A percentile compares a stretch with the other conserved stretches of the same genome.
phyloP scores from a whole-genome alignment of 1,140 invertebrate species.

The Mya arenaria region DNA sequence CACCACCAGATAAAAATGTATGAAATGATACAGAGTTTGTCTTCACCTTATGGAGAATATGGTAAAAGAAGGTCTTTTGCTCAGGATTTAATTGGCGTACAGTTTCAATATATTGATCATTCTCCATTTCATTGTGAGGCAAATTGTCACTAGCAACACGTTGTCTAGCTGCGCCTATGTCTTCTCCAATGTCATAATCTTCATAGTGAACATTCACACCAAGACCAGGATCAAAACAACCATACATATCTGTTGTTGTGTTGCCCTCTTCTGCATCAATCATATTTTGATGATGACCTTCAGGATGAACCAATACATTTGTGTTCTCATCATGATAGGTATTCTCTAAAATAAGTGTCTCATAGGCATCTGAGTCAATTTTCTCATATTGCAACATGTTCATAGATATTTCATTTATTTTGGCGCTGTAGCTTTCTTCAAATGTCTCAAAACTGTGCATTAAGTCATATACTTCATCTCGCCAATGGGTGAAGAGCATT shows the following conservation, averaged over 20 bases:
- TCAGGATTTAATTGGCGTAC: slow-evolving; percentile 18
- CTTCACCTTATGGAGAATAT: slow-evolving; percentile 12
- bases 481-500: background rate
- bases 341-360: background rate
- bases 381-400: too few species aligned
- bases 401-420: background rate
- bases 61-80: slow-evolving; percentile 33
- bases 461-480: background rate
- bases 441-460: background rate
- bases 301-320: background rate
- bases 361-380: background rate
- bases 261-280: slow-evolving; percentile 11
- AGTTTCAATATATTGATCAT: background rate
- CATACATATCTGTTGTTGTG: background rate
- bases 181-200: slow-evolving; percentile 36
- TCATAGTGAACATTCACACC: background rate
- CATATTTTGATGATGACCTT: slow-evolving; percentile 13
- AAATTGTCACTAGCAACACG: background rate
- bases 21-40: slow-evolving; percentile 17
- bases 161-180: background rate
- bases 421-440: background rate
- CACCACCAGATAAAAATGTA: slow-evolving; percentile 54
- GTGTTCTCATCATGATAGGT: background rate
- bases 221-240: slow-evolving; percentile 34
- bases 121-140: background rate